Base-by-base conservation (phyloP, 1,140 invertebrate genomes). In the Ips nitidus region DNA sequence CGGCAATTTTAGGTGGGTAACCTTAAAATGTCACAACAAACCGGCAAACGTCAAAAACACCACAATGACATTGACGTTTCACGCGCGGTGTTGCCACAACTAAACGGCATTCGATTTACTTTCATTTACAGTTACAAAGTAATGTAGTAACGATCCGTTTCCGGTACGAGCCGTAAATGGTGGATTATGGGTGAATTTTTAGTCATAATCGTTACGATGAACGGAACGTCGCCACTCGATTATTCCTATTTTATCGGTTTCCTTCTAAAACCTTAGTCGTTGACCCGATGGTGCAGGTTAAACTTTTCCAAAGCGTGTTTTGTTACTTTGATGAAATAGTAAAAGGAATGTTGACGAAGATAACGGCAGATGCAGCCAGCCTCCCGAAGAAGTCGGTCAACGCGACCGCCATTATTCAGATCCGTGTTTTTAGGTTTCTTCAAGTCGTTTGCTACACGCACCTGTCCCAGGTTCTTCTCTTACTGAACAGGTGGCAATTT, bases 321-420 rank as follows among this genome's bases (percentile, higher is more conserved):
- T 2, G 42, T 7, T 7, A 6, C 41, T n/a, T n/a, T 59, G 5
- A 59, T 42, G 5, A 59, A 45, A 41, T 61, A 47, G 61, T 50
- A 52, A 50, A 52, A 52, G 61, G 61, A 63, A 63, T 63, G 61
- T 50, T 63, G 61, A 36, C 50, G 47, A 39, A 63, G 61, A 63
- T 63, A 63, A 63, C 61, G 61, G 61, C 52, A 63, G 61, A 52
- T 52, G 50, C 45, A 63, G 45, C 36, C 61, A 63, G 61, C 50
- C 45, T 63, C 61, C 61, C 61, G 50, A 63, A 41, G 61, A 63
- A 63, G 61, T 63, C 61, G 61, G 61, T 63, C 61, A 63, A 38
- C 59, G 37, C 50, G 45, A 41, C 3, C 5, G 22, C 4, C 58
- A n/a, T 39, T 63, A 63, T 63, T 52, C 47, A 63, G 50, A 62